Percentiles rank a stretch among this genome's conserved stretches.
Evolutionary conservation across 2,797 vertebrate genomes (phyloP).

Genomic region (Sebastiscus tertius): DNA sequence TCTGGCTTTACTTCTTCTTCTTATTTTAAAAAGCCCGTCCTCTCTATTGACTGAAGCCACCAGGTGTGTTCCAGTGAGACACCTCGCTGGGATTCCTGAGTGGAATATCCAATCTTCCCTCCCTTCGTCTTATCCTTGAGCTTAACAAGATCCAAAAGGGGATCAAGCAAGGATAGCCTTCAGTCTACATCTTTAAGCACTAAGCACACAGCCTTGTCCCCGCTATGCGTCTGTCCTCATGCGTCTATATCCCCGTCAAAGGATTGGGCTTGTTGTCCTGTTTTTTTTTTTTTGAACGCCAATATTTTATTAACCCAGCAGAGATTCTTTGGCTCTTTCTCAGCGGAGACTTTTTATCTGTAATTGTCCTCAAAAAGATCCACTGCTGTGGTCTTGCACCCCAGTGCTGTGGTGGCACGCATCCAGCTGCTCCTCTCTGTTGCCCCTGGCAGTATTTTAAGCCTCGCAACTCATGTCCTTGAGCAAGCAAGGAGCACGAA

Average conservation of each 20-base stretch:
- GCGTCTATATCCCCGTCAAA: conserved; percentile 7
- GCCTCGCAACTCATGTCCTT: conserved; percentile 38
- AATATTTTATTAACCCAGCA: conserved; percentile 33
- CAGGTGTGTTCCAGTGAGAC: conserved; percentile 41
- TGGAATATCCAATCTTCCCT: conserved; percentile 50
- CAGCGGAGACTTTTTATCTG: conserved; percentile 39
- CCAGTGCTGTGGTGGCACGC: conserved; percentile 41
- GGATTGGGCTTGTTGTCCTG: conserved; percentile 20
- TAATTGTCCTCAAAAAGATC: conserved; percentile 49
- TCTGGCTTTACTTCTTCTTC: not conserved
- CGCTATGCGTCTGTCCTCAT: conserved; percentile 38
- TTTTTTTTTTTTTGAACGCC: conserved; percentile 4
- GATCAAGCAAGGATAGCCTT: conserved; percentile 60
- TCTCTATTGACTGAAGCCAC: conserved; percentile 28
- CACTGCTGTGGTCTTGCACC: conserved; percentile 40
- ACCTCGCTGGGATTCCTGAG: conserved; percentile 37
- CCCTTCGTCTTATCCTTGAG: conserved; percentile 53
- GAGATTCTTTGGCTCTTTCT: conserved; percentile 16
- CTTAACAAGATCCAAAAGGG: conserved; percentile 64
- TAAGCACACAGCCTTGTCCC: conserved; percentile 50
- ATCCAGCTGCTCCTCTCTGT: conserved; percentile 37
- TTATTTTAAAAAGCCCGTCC: not conserved
- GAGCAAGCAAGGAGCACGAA: conserved; percentile 36
- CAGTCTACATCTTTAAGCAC: conserved; percentile 62
- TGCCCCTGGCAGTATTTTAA: conserved; percentile 52